These are phyloP conservation scores for Carassius carassius DNA, from an alignment of 2,113 vertebrate species.

Conservation along the genomic window DNA sequence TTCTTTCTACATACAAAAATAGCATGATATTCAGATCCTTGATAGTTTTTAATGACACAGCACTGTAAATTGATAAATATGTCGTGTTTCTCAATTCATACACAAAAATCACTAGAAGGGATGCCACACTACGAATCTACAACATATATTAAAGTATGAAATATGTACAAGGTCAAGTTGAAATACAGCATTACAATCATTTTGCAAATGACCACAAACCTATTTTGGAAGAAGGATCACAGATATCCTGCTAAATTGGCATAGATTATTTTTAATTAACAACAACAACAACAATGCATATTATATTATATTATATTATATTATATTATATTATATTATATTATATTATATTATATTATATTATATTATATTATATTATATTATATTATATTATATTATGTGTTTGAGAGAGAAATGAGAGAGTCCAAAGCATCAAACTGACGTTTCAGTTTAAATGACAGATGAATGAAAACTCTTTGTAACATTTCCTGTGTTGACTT, in stretches of 20 bases:
- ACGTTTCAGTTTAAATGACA: slow-evolving; percentile 47
- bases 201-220: background rate
- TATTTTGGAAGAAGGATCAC: background rate
- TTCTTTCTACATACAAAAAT: background rate
- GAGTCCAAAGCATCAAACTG: slow-evolving; percentile 1
- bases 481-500: slow-evolving; percentile 53
- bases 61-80: background rate
- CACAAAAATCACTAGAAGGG: background rate
- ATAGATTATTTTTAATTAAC: no score
- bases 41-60: background rate
- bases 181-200: background rate
- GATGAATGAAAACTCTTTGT: slow-evolving; percentile 49
- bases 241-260: background rate
- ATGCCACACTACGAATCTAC: background rate
- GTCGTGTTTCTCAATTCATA: background rate
- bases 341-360: background rate
- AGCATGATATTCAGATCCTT: background rate
- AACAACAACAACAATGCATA: background rate
- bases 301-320: background rate
- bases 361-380: background rate
- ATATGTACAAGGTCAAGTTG: background rate
- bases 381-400: background rate
- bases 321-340: background rate
- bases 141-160: background rate
- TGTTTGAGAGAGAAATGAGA: background rate